These are phyloP conservation scores for Agrotis puta DNA, from an alignment of 2,888 invertebrate species.

Conservation along the genomic window DNA sequence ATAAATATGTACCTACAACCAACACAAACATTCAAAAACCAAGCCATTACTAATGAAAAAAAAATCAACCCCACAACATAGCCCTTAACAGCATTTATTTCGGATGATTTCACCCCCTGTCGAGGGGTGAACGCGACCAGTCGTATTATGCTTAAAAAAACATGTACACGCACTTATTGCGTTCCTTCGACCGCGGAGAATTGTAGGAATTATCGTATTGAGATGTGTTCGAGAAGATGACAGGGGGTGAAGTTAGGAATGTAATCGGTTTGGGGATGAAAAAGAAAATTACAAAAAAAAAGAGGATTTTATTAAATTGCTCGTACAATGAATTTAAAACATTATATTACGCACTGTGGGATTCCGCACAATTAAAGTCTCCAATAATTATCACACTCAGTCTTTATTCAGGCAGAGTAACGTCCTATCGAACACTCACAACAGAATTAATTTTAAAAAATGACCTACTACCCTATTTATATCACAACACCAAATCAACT, in stretches of 20 bases:
- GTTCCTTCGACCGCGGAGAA: constrained; percentile 45
- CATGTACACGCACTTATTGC: constrained; percentile 45
- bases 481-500: too few species aligned
- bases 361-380: too few species aligned
- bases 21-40: background rate
- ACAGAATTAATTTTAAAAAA: too few species aligned
- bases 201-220: constrained; percentile 33
- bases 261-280: background rate
- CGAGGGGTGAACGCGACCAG: constrained; percentile 37
- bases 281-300: background rate
- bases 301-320: background rate
- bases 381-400: too few species aligned
- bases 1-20: background rate
- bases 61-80: background rate
- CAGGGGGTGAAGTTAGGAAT: background rate
- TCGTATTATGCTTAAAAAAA: constrained; percentile 56
- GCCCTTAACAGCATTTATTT: constrained; percentile 65
- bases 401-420: too few species aligned
- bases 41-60: background rate
- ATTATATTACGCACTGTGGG: too few species aligned
- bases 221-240: constrained; percentile 19
- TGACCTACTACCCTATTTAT: too few species aligned
- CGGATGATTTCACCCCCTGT: constrained; percentile 63
- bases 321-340: too few species aligned
- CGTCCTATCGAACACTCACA: too few species aligned